Conservation (phyloP, 2,797 vertebrate genomes). For the Tapirus indicus region DNA sequence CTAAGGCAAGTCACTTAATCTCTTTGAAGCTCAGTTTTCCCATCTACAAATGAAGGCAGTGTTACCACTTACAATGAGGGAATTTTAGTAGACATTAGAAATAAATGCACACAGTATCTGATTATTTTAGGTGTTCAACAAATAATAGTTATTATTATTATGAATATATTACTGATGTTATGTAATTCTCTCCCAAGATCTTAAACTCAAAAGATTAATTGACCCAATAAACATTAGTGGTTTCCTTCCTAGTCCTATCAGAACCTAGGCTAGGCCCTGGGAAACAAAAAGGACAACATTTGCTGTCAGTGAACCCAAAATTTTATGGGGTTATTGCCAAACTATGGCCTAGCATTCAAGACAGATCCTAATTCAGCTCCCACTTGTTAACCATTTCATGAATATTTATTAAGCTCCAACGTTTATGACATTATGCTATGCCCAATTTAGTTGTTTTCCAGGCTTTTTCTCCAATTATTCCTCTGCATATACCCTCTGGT, state of each 20-base stretch:
- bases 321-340: neutral
- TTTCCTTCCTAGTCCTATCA: neutral
- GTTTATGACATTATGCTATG: neutral
- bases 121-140: neutral
- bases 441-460: neutral
- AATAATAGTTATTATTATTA: neutral
- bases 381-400: neutral
- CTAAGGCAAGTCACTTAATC: neutral
- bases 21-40: neutral
- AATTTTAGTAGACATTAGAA: neutral
- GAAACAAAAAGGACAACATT: neutral
- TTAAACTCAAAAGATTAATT: neutral
- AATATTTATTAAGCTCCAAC: neutral
- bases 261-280: no score
- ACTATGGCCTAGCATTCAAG: neutral
- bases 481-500: neutral
- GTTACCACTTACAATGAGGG: neutral
- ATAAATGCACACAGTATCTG: neutral
- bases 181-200: neutral
- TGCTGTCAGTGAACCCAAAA: neutral
- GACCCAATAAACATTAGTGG: neutral
- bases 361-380: neutral
- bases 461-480: neutral
- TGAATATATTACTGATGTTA: neutral
- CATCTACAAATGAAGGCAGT: neutral